These are phyloP conservation scores for Sebastes trivittatus DNA, from an alignment of 2,797 vertebrate species.

Conservation along the genomic window DNA sequence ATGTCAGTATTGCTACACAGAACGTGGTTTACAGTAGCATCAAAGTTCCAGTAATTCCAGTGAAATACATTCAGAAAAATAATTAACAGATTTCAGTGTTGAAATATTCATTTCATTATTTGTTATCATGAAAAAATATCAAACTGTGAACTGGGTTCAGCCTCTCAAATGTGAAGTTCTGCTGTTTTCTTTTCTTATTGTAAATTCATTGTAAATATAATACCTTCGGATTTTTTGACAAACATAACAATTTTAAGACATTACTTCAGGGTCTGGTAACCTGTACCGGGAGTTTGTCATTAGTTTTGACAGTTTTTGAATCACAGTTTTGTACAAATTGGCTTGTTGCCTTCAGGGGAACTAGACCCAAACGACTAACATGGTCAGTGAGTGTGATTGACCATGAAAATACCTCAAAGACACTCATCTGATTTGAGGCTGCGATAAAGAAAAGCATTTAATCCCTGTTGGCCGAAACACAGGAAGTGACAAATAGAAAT, in stretches of 20 bases:
- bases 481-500: conserved; percentile 13
- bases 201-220: not conserved
- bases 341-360: not conserved
- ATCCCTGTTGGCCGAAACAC: not conserved
- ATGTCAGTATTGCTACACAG: conserved; percentile 42
- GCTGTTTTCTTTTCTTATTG: not conserved
- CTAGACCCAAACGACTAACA: not conserved
- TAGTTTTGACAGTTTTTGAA: not conserved
- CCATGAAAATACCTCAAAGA: not conserved
- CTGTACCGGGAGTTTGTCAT: too few relatives aligned
- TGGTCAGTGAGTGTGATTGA: not conserved
- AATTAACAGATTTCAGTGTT: not conserved
- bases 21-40: not conserved
- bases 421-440: not conserved
- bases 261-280: not conserved
- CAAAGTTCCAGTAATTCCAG: not conserved
- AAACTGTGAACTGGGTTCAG: not conserved
- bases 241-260: not conserved
- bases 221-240: not conserved
- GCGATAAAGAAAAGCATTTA: not conserved
- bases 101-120: not conserved
- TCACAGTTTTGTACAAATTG: not conserved
- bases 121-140: not conserved
- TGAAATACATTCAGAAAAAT: accelerated
- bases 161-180: not conserved